Base-by-base conservation (phyloP, 2,113 vertebrate species). In the Limanda limanda region DNA sequence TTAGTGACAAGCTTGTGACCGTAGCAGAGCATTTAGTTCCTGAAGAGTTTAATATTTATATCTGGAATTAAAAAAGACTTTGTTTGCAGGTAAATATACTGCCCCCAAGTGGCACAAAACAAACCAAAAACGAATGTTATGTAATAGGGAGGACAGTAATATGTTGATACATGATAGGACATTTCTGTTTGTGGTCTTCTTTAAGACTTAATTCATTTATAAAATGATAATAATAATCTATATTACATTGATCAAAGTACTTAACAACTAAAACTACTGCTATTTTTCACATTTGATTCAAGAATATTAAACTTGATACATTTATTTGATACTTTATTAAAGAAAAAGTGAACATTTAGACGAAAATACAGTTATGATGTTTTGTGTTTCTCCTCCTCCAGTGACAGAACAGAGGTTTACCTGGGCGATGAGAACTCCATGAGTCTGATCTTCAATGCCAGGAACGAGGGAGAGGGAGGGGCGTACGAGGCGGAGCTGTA, bases 401-500 rank as follows among this genome's bases (percentile, higher is more conserved):
- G 96, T 59, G 95, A 96, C 76, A 91, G 91, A 70, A 82, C 79
- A 4, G 90, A 85, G 0, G 94, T 95, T 25, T 96, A 93, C 88
- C 86, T 96, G 47, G 96, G 95, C 0, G 95, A 95, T 52, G 95
- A 95, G 71, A 96, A 96, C 47, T 51, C 93, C 0, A 31, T 96
- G 78, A 95, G 93, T 48, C 88, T 97, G 52, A 93, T 91, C 15
- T 96, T 96, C 88, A 94, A 95, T 0, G 95, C 95, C 60, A 84
- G 89, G 81, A 97, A 97, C 4, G 83, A 93, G 47, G 96, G 96
- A 11, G 96, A 96, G 77, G 96, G 96, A 0, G 96, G 96, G 0
- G 96, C 96, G 5, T 97, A 97, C 0, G 96, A 97, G 74, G 95
- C 96, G 0, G 96, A 97, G 83, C 95, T 97, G 6, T 90, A 94